Percentiles rank a stretch among this genome's conserved stretches.
Conservation (phyloP, 53 echinoderm and acorn worm genomes). For the Holothuria leucospilota region DNA sequence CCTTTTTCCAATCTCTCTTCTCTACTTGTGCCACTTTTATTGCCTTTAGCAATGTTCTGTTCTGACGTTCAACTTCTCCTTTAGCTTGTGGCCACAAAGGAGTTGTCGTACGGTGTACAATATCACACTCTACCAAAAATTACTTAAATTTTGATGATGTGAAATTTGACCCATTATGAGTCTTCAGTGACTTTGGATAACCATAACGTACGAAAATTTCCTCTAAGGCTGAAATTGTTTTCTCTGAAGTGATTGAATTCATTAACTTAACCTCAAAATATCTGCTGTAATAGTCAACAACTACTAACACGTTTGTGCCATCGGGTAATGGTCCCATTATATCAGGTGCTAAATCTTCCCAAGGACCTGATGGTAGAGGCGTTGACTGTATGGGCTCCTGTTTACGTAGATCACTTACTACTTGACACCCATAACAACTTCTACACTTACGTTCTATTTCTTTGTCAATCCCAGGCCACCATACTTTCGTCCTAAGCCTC, state of each 20-base stretch:
- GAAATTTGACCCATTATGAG: conserved; percentile 67
- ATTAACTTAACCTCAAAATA: conserved; percentile 59
- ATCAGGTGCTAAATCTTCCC: conserved; percentile 58
- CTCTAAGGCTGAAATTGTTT: conserved; percentile 26
- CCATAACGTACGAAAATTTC: conserved; percentile 59
- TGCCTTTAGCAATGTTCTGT: conserved; percentile 50
- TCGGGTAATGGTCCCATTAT: conserved; percentile 54
- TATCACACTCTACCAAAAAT: conserved; percentile 46
- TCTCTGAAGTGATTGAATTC: conserved; percentile 53
- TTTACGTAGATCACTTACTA: background rate
- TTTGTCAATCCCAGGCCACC: conserved; percentile 25
- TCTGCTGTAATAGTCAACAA: conserved; percentile 58
- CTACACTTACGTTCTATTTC: conserved; percentile 12
- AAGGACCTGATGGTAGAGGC: conserved; percentile 34
- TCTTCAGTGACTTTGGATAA: conserved; percentile 46
- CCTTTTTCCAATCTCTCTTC: conserved; percentile 16
- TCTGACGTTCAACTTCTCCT: conserved; percentile 70
- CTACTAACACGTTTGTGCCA: conserved; percentile 41
- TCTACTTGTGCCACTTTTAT: conserved; percentile 21
- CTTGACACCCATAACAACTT: conserved; percentile 42
- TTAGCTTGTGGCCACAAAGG: conserved; percentile 67
- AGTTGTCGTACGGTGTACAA: conserved; percentile 53
- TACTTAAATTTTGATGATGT: conserved; percentile 40
- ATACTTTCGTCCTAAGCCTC: conserved; percentile 25
- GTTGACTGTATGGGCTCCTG: conserved; percentile 40